Conservation (phyloP, 2,113 vertebrate species). For the Ceyx melanurus region DNA sequence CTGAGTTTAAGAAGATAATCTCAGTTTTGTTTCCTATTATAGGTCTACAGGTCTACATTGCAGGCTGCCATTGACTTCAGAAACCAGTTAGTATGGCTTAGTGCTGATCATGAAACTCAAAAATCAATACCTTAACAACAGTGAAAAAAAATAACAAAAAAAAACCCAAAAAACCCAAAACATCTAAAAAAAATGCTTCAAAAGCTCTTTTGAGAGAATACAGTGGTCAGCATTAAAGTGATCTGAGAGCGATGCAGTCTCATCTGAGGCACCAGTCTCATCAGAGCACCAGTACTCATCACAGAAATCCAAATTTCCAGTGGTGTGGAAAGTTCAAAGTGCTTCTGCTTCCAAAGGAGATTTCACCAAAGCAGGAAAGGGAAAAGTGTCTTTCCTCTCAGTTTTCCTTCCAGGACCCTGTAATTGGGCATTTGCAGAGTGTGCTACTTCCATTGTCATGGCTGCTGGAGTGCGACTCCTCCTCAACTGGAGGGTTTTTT, state of each 20-base stretch:
- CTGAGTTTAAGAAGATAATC: neutral
- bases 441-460: accelerated
- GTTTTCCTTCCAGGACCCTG: neutral
- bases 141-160: neutral
- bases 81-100: neutral
- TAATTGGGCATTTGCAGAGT: neutral
- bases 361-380: neutral
- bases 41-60: neutral
- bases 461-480: neutral
- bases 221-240: neutral
- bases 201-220: neutral
- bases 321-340: neutral
- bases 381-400: neutral
- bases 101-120: neutral
- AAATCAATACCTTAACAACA: neutral
- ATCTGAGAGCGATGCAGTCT: neutral
- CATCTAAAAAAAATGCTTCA: neutral
- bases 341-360: neutral
- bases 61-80: neutral
- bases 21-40: neutral
- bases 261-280: neutral
- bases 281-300: neutral
- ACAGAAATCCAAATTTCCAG: neutral
- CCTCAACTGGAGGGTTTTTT: neutral
- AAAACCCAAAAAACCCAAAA: accelerated